A percentile compares a stretch with the other conserved stretches of the same genome.
phyloP scores from a whole-genome alignment of 1,140 invertebrate species.

The Ruditapes philippinarum region DNA sequence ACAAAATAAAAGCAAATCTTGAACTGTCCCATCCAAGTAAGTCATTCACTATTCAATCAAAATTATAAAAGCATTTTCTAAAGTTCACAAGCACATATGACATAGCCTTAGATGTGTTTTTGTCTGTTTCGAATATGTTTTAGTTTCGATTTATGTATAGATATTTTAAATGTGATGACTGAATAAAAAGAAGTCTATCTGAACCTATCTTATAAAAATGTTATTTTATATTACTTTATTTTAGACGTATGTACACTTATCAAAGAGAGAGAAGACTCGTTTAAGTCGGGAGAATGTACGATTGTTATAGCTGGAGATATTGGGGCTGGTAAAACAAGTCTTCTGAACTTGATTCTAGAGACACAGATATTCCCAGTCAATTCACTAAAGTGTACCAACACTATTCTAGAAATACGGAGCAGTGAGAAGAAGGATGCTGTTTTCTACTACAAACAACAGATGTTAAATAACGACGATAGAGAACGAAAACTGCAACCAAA shows the following conservation, averaged over 20 bases:
- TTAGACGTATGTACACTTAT: not conserved
- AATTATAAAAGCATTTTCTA: too few species aligned
- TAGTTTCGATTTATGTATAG: too few species aligned
- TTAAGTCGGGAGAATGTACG: constrained; percentile 39
- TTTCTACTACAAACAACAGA: constrained; percentile 4
- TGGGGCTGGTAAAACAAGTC: constrained; percentile 45
- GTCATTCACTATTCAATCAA: too few species aligned
- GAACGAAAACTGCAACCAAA: not conserved
- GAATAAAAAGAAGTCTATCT: too few species aligned
- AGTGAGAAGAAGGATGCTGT: constrained; percentile 40
- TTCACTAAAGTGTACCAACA: constrained; percentile 43
- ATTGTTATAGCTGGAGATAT: constrained; percentile 45
- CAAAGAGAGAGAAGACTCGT: constrained; percentile 28
- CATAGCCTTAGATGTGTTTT: too few species aligned
- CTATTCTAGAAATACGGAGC: constrained; percentile 50
- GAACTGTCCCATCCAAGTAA: constrained; percentile 28
- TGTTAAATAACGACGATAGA: constrained; percentile 25
- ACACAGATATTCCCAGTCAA: constrained; percentile 20
- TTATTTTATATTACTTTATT: too few species aligned
- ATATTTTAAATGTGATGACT: too few species aligned
- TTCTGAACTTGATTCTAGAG: constrained; percentile 25
- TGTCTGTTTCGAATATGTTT: too few species aligned
- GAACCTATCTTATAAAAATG: too few species aligned
- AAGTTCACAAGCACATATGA: too few species aligned
- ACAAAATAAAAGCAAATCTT: not conserved